These are phyloP conservation scores for Triops cancriformis DNA, from an alignment of 1,140 invertebrate genomes.

Conservation along the genomic window DNA sequence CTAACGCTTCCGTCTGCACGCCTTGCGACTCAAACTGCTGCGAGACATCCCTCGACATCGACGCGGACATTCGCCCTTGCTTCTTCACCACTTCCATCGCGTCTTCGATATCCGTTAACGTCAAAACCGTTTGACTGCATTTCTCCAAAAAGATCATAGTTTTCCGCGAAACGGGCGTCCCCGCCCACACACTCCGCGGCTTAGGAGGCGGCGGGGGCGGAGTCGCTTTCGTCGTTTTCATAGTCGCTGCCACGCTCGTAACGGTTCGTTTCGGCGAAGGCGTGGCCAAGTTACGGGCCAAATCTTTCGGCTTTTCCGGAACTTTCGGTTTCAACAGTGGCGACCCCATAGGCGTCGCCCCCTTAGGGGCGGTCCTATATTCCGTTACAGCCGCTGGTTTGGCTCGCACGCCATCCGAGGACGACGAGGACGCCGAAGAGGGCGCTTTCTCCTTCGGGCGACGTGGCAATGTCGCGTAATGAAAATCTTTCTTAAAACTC, in stretches of 20 bases:
- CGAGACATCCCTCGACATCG: not conserved
- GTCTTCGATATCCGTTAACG: slow-evolving; percentile 19
- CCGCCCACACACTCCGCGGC: not conserved
- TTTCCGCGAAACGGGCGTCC: not conserved
- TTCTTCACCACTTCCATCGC: slow-evolving; percentile 19
- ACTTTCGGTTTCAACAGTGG: not conserved
- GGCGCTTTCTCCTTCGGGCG: slow-evolving; percentile 14
- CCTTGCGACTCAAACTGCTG: not conserved
- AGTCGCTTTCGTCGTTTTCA: not conserved
- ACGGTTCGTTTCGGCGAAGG: not conserved
- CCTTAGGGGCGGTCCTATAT: not conserved
- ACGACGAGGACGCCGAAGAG: not conserved
- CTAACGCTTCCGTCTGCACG: not conserved
- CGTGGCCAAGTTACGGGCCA: not conserved
- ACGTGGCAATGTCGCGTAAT: slow-evolving; percentile 20
- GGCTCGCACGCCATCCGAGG: not conserved
- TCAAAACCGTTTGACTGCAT: slow-evolving; percentile 21
- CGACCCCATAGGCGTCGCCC: not conserved
- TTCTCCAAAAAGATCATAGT: slow-evolving; percentile 26
- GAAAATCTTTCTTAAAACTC: not conserved
- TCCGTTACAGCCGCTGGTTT: not conserved
- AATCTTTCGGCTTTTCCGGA: not conserved
- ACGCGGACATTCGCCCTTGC: not conserved
- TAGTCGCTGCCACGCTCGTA: not conserved
- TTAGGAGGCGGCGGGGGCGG: slow-evolving; percentile 18